Percentiles rank a stretch among this genome's conserved stretches.
phyloP scores from a whole-genome alignment of 2,888 invertebrate species.

The Athalia cordata region DNA sequence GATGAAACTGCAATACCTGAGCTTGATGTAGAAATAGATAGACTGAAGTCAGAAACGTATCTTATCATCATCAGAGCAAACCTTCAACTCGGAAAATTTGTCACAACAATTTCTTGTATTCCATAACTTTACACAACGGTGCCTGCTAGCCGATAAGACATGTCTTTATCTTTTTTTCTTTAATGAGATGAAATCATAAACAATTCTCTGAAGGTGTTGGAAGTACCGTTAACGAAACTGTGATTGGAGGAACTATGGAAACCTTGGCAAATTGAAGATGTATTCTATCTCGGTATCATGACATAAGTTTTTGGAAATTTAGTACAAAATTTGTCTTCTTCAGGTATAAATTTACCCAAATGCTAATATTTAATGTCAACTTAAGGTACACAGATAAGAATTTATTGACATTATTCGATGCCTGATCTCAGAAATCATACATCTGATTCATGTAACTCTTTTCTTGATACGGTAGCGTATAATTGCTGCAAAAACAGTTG shows the following conservation, averaged over 20 bases:
- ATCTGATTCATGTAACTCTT: conserved; percentile 12
- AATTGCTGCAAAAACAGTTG: background rate
- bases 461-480: background rate
- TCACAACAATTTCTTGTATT: background rate
- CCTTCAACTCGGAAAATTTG: background rate
- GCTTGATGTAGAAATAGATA: no score
- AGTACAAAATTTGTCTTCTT: background rate
- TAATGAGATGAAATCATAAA: background rate
- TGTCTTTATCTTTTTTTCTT: background rate
- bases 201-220: background rate
- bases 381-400: conserved; percentile 32
- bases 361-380: conserved; percentile 32
- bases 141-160: background rate
- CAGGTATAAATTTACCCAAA: conserved; percentile 26
- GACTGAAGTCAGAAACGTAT: no score
- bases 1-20: no score
- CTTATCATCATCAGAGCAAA: no score
- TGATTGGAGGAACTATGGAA: background rate
- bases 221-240: background rate
- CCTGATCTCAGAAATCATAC: conserved; percentile 3
- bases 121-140: background rate
- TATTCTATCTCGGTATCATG: background rate
- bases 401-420: conserved; percentile 9
- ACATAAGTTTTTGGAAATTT: no score
- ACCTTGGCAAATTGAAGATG: background rate